Percentiles rank a stretch among this genome's conserved stretches.
These are phyloP conservation scores for Drosophila watanabei DNA, from an alignment of 1,140 invertebrate species.

Conservation along the genomic window DNA sequence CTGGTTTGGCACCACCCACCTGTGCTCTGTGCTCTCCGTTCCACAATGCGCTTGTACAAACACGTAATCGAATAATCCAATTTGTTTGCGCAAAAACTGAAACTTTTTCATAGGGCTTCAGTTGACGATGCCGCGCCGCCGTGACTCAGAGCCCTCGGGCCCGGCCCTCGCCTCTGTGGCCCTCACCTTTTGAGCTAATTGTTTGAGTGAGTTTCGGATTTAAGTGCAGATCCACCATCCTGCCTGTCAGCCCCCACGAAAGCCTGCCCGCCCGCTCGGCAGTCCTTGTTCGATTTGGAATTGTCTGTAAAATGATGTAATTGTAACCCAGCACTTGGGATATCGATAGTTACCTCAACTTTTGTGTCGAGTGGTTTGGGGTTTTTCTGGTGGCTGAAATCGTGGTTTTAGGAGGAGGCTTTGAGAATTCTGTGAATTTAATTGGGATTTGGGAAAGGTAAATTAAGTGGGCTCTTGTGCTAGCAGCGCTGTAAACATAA, in stretches of 20 bases:
- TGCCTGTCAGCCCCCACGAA: neutral
- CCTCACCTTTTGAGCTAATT: conserved; percentile 60
- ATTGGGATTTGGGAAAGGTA: neutral
- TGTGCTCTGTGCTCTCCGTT: neutral
- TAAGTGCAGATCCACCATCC: conserved; percentile 31
- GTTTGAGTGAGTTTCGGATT: conserved; percentile 62
- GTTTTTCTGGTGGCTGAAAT: neutral
- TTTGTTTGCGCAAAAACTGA: conserved; percentile 82
- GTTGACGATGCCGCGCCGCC: conserved; percentile 54
- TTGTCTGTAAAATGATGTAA: conserved; percentile 65
- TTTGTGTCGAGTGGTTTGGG: conserved; percentile 18
- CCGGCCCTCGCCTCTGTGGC: neutral
- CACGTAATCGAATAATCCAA: conserved; percentile 84
- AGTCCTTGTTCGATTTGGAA: conserved; percentile 31
- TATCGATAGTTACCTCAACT: conserved; percentile 37
- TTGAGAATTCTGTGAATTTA: neutral
- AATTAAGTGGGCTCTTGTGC: neutral
- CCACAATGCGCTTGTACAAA: conserved; percentile 66
- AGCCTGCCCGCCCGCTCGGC: no score
- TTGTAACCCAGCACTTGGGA: conserved; percentile 44
- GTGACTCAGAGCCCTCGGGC: conserved; percentile 13
- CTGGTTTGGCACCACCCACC: conserved; percentile 10
- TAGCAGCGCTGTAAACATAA: neutral
- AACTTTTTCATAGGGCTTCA: conserved; percentile 80
- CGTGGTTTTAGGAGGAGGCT: neutral